Evolutionary conservation across 2,888 invertebrate species (phyloP).

Genomic region (Chrysodeixis includens): DNA sequence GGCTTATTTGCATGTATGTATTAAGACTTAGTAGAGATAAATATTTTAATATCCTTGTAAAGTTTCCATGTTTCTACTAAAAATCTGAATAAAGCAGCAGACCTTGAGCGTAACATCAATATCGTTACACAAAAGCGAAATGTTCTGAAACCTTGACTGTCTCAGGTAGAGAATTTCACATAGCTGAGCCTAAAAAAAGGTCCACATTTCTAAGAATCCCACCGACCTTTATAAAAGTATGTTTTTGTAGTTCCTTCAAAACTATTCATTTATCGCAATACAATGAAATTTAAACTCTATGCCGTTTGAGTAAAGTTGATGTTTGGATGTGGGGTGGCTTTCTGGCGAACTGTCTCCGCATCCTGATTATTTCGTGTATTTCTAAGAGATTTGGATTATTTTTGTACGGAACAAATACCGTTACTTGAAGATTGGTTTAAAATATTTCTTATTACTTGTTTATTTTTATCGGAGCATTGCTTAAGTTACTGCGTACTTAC

Average conservation of each 20-base stretch:
- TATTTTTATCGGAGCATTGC: no score
- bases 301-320: constrained; percentile 1
- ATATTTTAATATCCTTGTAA: no score
- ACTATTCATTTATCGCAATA: constrained; percentile 29
- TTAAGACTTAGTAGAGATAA: no score
- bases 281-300: constrained; percentile 42
- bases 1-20: no score
- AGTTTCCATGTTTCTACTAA: not conserved
- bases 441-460: no score
- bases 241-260: constrained; percentile 45
- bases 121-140: constrained; percentile 46
- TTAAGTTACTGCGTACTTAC: no score
- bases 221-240: constrained; percentile 41
- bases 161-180: constrained; percentile 76
- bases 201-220: constrained; percentile 76
- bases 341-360: not conserved
- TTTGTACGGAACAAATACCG: not conserved
- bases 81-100: not conserved
- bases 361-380: not conserved
- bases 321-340: constrained; percentile 6
- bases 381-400: not conserved
- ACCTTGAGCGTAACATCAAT: constrained; percentile 9
- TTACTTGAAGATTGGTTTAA: not conserved
- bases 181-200: constrained; percentile 71
- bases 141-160: constrained; percentile 44